Evolutionary conservation across 2,797 vertebrate genomes (phyloP), one percentile per base, ranked within the genome.

Genomic region (Ispidina lecontei): DNA sequence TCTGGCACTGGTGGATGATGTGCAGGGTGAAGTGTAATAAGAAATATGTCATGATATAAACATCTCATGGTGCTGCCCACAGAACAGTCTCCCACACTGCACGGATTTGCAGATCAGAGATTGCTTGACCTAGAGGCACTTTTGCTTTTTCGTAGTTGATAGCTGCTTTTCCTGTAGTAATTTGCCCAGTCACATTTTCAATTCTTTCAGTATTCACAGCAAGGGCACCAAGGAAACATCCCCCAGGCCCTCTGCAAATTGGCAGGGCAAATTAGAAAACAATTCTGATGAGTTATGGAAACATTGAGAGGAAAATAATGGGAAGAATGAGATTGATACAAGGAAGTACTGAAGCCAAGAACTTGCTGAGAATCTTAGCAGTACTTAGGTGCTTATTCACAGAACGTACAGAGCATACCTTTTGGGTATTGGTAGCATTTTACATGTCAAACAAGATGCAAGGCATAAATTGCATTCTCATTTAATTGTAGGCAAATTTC

Each of bases 401-500:
- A 82, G 91, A 88, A 88, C 49, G 78, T 22, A 87, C 35, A 74
- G 8, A 54, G 6, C 49, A 37, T 18, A 58, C n/a, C 31, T 85
- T 91, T 63, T 31, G 44, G 46, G 86, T 54, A 74, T 43, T 28
- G 8, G 31, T 49, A 72, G 44, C 19, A 44, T 73, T 76, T 86
- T 49, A 67, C 11, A 51, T 18, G 52, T 49, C 70, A 83, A 87
- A 75, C 10, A 92, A 82, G 29, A 75, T 33, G 11, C 13, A 58
- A 25, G 26, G 70, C 41, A 86, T 43, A 83, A 89, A 72, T 26
- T 65, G 37, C 43, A 54, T 88, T 84, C 47, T 87, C 51, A 79
- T 52, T 87, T 49, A 65, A 71, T 81, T 93, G 65, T 49, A 89
- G 54, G 59, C 43, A 86, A 47, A 71, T 82, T 71, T 70, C 44